Conservation (phyloP, 1,140 invertebrate genomes). For the Drosophila kikkawai region DNA sequence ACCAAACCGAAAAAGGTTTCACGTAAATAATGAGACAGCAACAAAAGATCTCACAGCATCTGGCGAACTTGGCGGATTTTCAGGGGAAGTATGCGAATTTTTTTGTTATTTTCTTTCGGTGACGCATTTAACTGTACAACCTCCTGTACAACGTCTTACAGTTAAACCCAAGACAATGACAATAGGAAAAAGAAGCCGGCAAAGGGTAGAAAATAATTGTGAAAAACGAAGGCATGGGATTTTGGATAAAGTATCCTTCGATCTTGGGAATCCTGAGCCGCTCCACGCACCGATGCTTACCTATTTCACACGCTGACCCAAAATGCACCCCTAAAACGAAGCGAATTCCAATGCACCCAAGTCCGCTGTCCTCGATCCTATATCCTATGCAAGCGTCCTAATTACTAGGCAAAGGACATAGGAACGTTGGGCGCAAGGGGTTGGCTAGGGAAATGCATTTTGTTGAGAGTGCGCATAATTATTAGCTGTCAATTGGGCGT, state of each 20-base stretch:
- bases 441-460: constrained; percentile 19
- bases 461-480: constrained; percentile 60
- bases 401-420: constrained; percentile 12
- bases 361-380: constrained; percentile 18
- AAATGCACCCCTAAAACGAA: constrained; percentile 62
- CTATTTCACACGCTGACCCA: constrained; percentile 65
- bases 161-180: constrained; percentile 31
- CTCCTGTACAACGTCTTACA: constrained; percentile 12
- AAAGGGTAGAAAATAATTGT: constrained; percentile 53
- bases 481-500: constrained; percentile 79
- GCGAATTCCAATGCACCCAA: constrained; percentile 71
- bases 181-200: constrained; percentile 11
- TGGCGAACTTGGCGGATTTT: constrained; percentile 6
- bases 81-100: constrained; percentile 36
- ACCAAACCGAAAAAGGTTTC: constrained; percentile 44
- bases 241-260: constrained; percentile 27
- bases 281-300: constrained; percentile 46
- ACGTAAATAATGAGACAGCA: constrained; percentile 44
- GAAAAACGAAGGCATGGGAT: constrained; percentile 47
- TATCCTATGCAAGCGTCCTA: constrained; percentile 59
- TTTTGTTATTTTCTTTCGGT: constrained; percentile 14
- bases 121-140: constrained; percentile 35
- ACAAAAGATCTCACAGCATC: constrained; percentile 54
- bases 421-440: not conserved
- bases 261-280: constrained; percentile 35